Base-by-base conservation (phyloP, 2,113 vertebrate genomes). In the Cricetomys ansorgei region DNA sequence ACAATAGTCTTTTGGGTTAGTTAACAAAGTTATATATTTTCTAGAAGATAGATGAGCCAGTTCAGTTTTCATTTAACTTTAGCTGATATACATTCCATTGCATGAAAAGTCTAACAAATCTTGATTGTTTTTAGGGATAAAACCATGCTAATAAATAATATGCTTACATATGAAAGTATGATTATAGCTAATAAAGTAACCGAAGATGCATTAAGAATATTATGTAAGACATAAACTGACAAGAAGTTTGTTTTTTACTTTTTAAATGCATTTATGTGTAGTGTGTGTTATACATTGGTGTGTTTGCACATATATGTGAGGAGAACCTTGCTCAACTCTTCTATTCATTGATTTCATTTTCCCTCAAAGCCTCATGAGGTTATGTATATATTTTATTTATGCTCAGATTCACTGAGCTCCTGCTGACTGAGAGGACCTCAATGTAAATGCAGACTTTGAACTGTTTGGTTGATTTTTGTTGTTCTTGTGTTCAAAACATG, bases 61-160 rank as follows among this genome's bases (percentile, higher is more conserved):
- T 67, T 65, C 34, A 62, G 7, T 6, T 88, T 45, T 62, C 23
- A 83, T 62, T 97, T 94, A 91, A 80, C 69, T 88, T 72, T 81
- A 96, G 65, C 7, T 45, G 88, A 93, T 55, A 65, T 76, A 48
- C 53, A 72, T 90, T 95, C 9, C 37, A 91, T 62, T 73, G 40
- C 43, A 89, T 3, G 6, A 62, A 84, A 92, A 69, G 7, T 43
- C 13, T n/a, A 91, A 53, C 55, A 25, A 95, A 6, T 8, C 62
- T 69, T 67, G 13, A 67, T 65, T 88, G 65, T 27, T 79, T 29
- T 43, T 34, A 9, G 10, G 9, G 34, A 1, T 37, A 50, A 79
- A 91, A 45, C 7, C 69, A 11, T 75, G 27, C 10, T 73, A 15
- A 5, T 64, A 75, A 43, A 29, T 69, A 91, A 0, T 70, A 15